Conservation (phyloP, 1,140 invertebrate species). For the Acyrthosiphon pisum region DNA sequence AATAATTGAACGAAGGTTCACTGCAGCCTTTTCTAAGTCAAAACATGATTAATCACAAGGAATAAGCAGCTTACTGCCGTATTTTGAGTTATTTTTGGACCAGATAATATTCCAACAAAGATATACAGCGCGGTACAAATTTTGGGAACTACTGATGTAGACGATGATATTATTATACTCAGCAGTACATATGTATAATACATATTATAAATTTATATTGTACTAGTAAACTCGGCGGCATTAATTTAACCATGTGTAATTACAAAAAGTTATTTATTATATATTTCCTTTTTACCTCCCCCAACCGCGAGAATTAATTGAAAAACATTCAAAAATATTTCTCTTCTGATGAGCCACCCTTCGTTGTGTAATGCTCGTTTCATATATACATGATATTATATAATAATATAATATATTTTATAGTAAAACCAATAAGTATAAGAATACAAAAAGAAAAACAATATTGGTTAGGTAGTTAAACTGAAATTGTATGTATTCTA, state of each 20-base stretch:
- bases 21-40: too few species aligned
- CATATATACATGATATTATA: neutral
- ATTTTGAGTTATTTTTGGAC: neutral
- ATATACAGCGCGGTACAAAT: neutral
- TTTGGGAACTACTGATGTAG: neutral
- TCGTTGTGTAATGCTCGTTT: neutral
- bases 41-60: neutral
- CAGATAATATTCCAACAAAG: neutral
- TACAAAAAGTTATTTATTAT: neutral
- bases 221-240: neutral
- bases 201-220: neutral
- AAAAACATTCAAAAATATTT: neutral
- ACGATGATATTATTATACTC: neutral
- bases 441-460: neutral
- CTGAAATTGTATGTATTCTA: too few species aligned
- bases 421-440: neutral
- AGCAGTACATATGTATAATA: neutral
- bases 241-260: conserved; percentile 5
- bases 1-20: neutral
- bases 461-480: too few species aligned
- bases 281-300: too few species aligned
- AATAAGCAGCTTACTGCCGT: neutral
- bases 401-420: too few species aligned
- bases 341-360: neutral
- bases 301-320: neutral